Evolutionary conservation across 2,113 vertebrate species (phyloP).

Genomic region (Boulengeromyrus knoepffleri): DNA sequence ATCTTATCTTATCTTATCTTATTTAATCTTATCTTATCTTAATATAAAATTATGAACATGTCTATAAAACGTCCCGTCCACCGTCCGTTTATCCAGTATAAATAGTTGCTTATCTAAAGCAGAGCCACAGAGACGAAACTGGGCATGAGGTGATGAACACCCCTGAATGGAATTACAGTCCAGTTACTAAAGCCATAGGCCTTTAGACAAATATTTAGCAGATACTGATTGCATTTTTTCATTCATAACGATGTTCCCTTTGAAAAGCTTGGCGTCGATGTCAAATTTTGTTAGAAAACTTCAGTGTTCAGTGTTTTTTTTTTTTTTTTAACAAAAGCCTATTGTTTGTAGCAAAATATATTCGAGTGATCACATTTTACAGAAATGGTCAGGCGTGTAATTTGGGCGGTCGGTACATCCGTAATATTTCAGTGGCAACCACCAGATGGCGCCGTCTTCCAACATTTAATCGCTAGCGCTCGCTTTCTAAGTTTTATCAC

Average conservation of each 20-base stretch:
- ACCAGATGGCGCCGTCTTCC: conserved; percentile 12
- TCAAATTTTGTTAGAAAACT: neutral
- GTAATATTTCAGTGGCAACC: neutral
- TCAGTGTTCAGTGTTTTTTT: neutral
- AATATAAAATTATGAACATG: too few species aligned
- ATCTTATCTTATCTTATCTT: too few species aligned
- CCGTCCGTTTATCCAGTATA: neutral
- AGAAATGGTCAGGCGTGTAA: neutral
- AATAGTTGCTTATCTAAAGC: neutral
- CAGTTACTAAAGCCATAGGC: neutral
- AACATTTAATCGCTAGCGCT: neutral
- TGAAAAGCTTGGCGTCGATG: neutral
- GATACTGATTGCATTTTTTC: neutral
- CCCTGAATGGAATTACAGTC: neutral
- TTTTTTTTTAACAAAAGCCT: neutral
- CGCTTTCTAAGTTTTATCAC: neutral
- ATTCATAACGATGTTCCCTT: neutral
- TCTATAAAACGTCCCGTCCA: neutral
- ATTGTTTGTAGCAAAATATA: neutral
- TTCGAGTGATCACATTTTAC: neutral
- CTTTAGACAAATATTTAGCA: neutral
- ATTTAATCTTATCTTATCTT: too few species aligned
- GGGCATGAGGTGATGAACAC: neutral
- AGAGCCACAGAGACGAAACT: neutral
- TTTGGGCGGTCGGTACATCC: neutral